These are phyloP conservation scores for Sitobion miscanthi DNA, from an alignment of 1,140 invertebrate species.

Conservation along the genomic window DNA sequence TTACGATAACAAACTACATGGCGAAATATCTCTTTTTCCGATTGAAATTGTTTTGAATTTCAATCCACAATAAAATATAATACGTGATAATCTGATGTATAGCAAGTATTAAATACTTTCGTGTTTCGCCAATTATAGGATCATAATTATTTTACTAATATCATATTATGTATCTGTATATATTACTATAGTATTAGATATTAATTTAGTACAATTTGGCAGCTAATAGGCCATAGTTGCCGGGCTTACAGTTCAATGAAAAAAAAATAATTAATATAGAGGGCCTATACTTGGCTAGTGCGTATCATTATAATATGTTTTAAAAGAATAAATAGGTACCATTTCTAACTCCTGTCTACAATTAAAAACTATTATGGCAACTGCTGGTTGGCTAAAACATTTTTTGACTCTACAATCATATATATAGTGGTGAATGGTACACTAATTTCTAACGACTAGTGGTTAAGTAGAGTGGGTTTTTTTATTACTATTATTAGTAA, in stretches of 20 bases:
- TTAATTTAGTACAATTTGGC: too few species aligned
- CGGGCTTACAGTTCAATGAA: too few species aligned
- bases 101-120: neutral
- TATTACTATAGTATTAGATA: too few species aligned
- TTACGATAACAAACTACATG: neutral
- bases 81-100: neutral
- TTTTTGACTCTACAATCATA: neutral
- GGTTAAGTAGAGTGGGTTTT: neutral
- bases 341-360: neutral
- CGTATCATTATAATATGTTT: neutral
- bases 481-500: neutral
- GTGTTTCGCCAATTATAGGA: neutral
- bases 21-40: neutral
- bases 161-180: too few species aligned
- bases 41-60: neutral
- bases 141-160: too few species aligned
- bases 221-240: too few species aligned
- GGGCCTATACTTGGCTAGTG: neutral
- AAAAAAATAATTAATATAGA: neutral
- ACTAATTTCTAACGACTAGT: neutral
- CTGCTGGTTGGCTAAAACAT: neutral
- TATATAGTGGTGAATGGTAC: neutral
- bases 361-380: neutral
- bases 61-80: neutral
- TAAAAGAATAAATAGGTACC: neutral